Evolutionary conservation across 2,797 vertebrate species (phyloP), one percentile per base, ranked within the genome.

Genomic region (Acridotheres tristis): DNA sequence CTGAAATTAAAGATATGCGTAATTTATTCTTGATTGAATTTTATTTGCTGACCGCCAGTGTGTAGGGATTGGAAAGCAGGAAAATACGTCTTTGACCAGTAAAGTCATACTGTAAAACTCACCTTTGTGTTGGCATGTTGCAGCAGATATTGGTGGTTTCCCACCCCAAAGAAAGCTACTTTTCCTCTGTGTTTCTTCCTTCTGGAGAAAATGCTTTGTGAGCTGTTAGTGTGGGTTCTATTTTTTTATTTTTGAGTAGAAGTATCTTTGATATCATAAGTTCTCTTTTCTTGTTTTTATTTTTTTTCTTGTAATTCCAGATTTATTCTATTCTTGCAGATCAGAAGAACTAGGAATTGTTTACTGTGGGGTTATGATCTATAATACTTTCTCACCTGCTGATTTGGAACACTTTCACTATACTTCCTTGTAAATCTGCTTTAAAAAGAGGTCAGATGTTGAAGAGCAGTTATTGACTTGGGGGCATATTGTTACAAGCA

Each of bases 401-500:
- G 45, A 79, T 65, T 54, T 71, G 32, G 30, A 85, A 32, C 43
- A n/a, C 48, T 86, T 94, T 36, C 47, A 12, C 36, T 88, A 5
- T 48, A 43, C 29, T 80, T 85, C 38, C 16, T 86, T 79, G 42
- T 63, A 79, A 91, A 86, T 94, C 66, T 65, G 42, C 59, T 83
- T 81, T 89, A 71, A 89, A 93, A 90, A 76, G 76, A 73, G 55
- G 57, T 95, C 62, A 77, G 55, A 61, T 77, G n/a, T 61, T 90
- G 63, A 88, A 84, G 25, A 88, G n/a, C 59, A 75, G 32, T 91
- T 85, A 40, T 23, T 83, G 92, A 77, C 87, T 89, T 61, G 22
- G 38, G 65, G 58, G 42, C 38, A 61, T 86, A 36, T 47, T 22
- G 40, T 83, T 88, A 66, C 50, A 57, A 92, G 53, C 32, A 73